Conservation (phyloP, 2,888 invertebrate species). For the Eupithecia subfuscata region DNA sequence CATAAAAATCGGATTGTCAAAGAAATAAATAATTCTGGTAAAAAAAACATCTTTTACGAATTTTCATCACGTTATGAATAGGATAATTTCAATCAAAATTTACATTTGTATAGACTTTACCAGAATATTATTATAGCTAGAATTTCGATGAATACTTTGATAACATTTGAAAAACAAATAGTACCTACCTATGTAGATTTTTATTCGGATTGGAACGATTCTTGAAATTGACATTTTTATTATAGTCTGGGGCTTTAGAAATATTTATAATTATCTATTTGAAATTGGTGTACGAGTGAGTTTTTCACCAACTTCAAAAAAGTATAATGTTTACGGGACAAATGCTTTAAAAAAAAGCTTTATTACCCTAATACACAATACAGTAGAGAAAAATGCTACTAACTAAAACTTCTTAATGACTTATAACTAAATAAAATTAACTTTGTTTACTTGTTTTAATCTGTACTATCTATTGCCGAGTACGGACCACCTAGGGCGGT, state of each 20-base stretch:
- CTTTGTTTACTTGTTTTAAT: no score
- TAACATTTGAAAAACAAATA: constrained; percentile 7
- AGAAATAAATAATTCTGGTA: not conserved
- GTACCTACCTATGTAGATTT: constrained; percentile 7
- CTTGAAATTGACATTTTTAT: not conserved
- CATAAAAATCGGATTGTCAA: not conserved
- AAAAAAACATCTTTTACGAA: constrained; percentile 14
- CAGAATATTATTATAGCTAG: constrained; percentile 4
- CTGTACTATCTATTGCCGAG: no score
- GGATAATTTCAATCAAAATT: constrained; percentile 30
- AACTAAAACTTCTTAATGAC: no score
- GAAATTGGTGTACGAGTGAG: not conserved
- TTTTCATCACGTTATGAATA: constrained; percentile 17
- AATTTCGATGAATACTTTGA: constrained; percentile 14
- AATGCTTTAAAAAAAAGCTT: no score
- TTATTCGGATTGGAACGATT: constrained; percentile 16
- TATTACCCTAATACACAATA: no score
- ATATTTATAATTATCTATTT: not conserved
- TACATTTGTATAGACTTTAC: constrained; percentile 26
- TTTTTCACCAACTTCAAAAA: not conserved
- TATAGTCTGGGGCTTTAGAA: not conserved
- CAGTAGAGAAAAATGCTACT: no score
- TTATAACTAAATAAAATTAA: no score
- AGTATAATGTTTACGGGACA: no score
- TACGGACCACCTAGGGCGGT: no score